phyloP scores from a whole-genome alignment of 53 echinoderm and acorn worm species.

The Pentamera pediparva region DNA sequence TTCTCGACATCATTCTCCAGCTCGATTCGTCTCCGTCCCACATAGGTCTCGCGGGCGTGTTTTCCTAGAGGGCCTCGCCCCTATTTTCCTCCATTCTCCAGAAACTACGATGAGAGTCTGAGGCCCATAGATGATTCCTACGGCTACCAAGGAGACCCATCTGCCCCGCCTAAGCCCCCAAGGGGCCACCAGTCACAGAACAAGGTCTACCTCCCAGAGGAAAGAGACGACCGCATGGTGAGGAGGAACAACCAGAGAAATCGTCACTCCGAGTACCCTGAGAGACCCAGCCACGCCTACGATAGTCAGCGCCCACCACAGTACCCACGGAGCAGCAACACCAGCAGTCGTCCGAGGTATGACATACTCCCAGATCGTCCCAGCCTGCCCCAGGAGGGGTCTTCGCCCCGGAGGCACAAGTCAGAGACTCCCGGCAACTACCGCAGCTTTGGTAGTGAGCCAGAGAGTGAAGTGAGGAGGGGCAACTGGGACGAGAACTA shows the following conservation, averaged over 20 bases:
- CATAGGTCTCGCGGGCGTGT: too few species aligned
- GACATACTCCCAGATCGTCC: not conserved
- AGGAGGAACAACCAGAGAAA: conserved; percentile 20
- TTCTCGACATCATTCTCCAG: too few species aligned
- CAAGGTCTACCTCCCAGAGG: conserved; percentile 44
- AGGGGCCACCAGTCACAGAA: conserved; percentile 87
- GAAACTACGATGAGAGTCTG: conserved; percentile 15
- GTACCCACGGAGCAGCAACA: not conserved
- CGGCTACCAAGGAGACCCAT: conserved; percentile 15
- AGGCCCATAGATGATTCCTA: conserved; percentile 26
- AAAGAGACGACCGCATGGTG: conserved; percentile 5
- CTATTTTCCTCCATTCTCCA: not conserved
- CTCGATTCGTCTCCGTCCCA: too few species aligned
- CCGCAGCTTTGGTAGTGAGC: conserved; percentile 21
- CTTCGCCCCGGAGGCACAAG: not conserved
- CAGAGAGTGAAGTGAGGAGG: conserved; percentile 4
- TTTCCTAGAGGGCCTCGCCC: too few species aligned
- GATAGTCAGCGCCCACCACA: not conserved
- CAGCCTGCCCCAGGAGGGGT: not conserved
- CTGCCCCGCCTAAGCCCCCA: conserved; percentile 77
- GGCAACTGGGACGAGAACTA: not conserved
- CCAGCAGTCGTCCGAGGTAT: not conserved
- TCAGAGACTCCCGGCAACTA: not conserved
- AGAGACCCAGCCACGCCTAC: not conserved
- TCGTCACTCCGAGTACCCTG: not conserved